Base-by-base conservation (phyloP, 2,113 vertebrate species). In the Gallinago jamesoni region DNA sequence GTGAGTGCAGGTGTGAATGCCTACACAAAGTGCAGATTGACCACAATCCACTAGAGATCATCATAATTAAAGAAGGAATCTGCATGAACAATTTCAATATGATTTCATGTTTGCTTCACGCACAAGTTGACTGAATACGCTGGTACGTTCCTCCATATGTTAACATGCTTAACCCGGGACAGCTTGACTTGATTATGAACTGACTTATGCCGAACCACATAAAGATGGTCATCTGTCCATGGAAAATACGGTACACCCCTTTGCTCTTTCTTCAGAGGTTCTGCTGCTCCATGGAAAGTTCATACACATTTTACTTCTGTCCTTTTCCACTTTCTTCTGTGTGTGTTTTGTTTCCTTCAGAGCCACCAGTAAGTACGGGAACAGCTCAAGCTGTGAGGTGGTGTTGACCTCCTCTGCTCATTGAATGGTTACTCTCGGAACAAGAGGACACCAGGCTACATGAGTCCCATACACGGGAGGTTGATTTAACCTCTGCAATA, bases 1-100 rank as follows among this genome's bases (percentile, higher is more conserved):
- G 53, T 62, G 85, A 86, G 55, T 35, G 90, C 92, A 94, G 75
- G 87, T 95, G 93, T 68, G 84, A 93, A 72, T 93, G 90, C 62
- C 88, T 81, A 67, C 56, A 77, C 64, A 19, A 74, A 59, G 43
- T 25, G 43, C 3, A 6, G 87, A 76, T 85, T 94, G 66, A 81
- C 87, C 60, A 7, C 87, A 94, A 75, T 63, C 77, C 91, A 64
- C 87, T 52, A 15, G 93, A 89, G 89, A 94, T 30, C 35, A 0
- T 68, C 66, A 6, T 23, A 37, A 48, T 75, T 68, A 48, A 81
- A 68, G 72, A 83, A 92, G 88, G 90, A 95, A 94, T 87, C 92
- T 78, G 12, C 69, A 92, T 86, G 89, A 96, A 84, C 60, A 30
- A n/a, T 78, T 96, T 81, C 90, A 94, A 41, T 78, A 41, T 27